Conservation (phyloP, 2,888 invertebrate species). For the Agrochola lota region DNA sequence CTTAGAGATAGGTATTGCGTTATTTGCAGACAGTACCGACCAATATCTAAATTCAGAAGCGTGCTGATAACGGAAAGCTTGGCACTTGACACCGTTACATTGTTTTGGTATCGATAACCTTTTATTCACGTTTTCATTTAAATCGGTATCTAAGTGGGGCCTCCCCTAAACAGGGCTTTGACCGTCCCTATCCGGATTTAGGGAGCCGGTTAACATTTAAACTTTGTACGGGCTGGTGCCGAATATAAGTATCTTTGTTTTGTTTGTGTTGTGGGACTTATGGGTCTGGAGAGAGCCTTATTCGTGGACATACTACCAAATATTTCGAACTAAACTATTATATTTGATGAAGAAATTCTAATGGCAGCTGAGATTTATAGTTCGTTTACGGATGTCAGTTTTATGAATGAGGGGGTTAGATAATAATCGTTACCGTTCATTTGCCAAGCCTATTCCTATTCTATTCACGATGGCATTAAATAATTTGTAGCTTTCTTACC, state of each 20-base stretch:
- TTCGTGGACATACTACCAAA: background rate
- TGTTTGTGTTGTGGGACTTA: constrained; percentile 1
- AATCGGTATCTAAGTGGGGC: constrained; percentile 41
- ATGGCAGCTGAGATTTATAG: constrained; percentile 8
- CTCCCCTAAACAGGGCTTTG: constrained; percentile 49
- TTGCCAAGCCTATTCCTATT: constrained; percentile 35
- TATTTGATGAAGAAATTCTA: background rate
- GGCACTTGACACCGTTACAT: constrained; percentile 59
- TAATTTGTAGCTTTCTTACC: constrained; percentile 49
- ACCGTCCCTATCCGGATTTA: constrained; percentile 29
- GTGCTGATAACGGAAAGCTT: constrained; percentile 47
- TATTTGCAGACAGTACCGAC: constrained; percentile 19
- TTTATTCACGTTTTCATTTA: constrained; percentile 55
- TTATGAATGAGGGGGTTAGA: constrained; percentile 28
- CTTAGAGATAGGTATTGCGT: background rate
- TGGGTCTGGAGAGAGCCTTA: background rate
- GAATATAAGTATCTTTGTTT: constrained; percentile 12
- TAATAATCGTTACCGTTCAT: constrained; percentile 39
- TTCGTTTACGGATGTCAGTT: constrained; percentile 20
- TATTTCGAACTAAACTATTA: background rate
- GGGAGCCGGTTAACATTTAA: constrained; percentile 44
- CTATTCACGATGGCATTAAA: constrained; percentile 33
- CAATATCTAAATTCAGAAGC: constrained; percentile 38
- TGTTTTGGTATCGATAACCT: constrained; percentile 59
- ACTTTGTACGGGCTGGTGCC: constrained; percentile 20